Conservation (phyloP, 2,797 vertebrate genomes). For the Mastacembelus armatus region DNA sequence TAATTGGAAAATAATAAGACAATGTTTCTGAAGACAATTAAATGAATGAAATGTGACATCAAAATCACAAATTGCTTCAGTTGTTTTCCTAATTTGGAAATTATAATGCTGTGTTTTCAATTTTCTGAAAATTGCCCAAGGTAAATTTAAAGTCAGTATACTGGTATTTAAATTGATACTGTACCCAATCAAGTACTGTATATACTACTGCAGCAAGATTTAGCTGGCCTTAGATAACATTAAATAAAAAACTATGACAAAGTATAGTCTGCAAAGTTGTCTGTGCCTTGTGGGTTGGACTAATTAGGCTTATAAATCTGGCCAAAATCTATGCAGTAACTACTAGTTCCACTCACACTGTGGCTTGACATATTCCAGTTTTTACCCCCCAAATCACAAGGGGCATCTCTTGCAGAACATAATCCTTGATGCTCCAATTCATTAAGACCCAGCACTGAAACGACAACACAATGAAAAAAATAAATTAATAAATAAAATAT, state of each 20-base stretch:
- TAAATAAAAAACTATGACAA: conserved; percentile 47
- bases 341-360: conserved; percentile 39
- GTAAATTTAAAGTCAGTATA: conserved; percentile 7
- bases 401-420: conserved; percentile 58
- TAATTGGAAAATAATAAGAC: conserved; percentile 70
- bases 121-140: conserved; percentile 8
- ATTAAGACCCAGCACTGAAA: conserved; percentile 51
- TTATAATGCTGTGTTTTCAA: conserved; percentile 17
- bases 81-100: conserved; percentile 43
- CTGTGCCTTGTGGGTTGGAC: conserved; percentile 19
- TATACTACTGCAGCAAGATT: conserved; percentile 27
- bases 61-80: conserved; percentile 45
- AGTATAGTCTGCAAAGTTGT: conserved; percentile 39
- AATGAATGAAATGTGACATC: conserved; percentile 47
- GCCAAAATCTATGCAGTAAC: conserved; percentile 37
- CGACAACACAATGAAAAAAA: conserved; percentile 44
- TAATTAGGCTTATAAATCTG: conserved; percentile 70
- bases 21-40: conserved; percentile 52
- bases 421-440: conserved; percentile 64
- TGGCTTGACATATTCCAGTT: conserved; percentile 59
- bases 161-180: conserved; percentile 24
- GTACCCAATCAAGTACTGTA: conserved; percentile 10
- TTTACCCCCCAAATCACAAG: conserved; percentile 56
- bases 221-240: conserved; percentile 28
- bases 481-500: conserved; percentile 20